Evolutionary conservation across 2,797 vertebrate species (phyloP).

Genomic region (Kryptolebias ocellatus): DNA sequence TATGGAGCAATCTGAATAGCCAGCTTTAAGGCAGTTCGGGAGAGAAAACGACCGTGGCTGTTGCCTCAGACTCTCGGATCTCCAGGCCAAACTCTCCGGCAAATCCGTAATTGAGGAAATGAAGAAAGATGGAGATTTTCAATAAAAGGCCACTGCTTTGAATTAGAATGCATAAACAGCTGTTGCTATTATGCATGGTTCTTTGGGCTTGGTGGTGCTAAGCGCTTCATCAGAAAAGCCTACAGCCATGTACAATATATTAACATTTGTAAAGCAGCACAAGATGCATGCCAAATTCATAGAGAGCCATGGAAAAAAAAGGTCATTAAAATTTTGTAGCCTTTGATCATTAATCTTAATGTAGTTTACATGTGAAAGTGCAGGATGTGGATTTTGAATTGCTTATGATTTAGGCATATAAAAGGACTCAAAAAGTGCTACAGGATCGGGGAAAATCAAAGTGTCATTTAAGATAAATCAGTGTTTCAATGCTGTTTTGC

Average conservation of each 20-base stretch:
- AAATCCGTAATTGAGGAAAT: conserved; percentile 76
- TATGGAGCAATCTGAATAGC: conserved; percentile 71
- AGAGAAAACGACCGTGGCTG: conserved; percentile 52
- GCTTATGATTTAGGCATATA: background rate
- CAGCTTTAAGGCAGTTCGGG: conserved; percentile 57
- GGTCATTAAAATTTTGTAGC: conserved; percentile 26
- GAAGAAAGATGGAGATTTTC: conserved; percentile 76
- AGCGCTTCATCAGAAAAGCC: conserved; percentile 60
- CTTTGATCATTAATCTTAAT: conserved; percentile 22
- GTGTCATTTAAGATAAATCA: background rate
- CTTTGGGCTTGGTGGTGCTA: conserved; percentile 61
- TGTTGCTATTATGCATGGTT: conserved; percentile 72
- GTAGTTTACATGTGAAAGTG: conserved; percentile 27
- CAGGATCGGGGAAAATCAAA: background rate
- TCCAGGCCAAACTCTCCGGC: conserved; percentile 65
- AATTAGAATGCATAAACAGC: conserved; percentile 83
- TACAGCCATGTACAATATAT: conserved; percentile 54
- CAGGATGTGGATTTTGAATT: conserved; percentile 3
- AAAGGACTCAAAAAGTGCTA: background rate
- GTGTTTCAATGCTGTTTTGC: background rate
- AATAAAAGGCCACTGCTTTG: conserved; percentile 75
- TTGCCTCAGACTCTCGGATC: conserved; percentile 55
- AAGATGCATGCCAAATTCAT: conserved; percentile 35
- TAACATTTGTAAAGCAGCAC: conserved; percentile 62
- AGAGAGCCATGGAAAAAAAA: conserved; percentile 45